A percentile compares a stretch with the other conserved stretches of the same genome.
phyloP scores from a whole-genome alignment of 2,113 vertebrate species.

The Tenrec ecaudatus region DNA sequence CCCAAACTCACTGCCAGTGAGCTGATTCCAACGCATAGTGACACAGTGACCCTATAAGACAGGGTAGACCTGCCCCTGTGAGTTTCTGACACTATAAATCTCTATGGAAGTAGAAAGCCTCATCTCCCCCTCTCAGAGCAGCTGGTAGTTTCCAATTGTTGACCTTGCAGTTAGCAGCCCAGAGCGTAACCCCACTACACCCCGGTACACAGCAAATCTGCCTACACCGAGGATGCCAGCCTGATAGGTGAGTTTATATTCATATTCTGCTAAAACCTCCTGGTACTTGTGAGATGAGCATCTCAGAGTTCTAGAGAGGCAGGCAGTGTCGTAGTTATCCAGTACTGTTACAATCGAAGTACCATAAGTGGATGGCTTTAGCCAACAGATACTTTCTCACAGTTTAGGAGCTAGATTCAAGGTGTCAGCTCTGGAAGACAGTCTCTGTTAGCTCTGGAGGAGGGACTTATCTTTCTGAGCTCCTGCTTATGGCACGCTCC shows the following conservation, averaged over 20 bases:
- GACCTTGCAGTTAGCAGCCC: too few relatives aligned
- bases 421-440: neutral
- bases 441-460: neutral
- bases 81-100: too few relatives aligned
- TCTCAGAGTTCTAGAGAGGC: constrained; percentile 60
- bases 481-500: too few relatives aligned
- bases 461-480: too few relatives aligned
- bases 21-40: too few relatives aligned
- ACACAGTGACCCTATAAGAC: too few relatives aligned
- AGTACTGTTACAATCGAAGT: neutral
- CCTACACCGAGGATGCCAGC: neutral
- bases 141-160: too few relatives aligned
- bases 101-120: too few relatives aligned
- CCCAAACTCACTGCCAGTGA: too few relatives aligned
- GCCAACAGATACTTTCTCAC: neutral
- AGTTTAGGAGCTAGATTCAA: neutral
- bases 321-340: neutral
- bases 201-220: constrained; percentile 78
- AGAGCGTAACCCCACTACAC: too few relatives aligned
- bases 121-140: too few relatives aligned
- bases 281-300: constrained; percentile 46
- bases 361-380: neutral
- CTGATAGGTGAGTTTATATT: neutral
- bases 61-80: too few relatives aligned
- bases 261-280: constrained; percentile 61